Conservation (phyloP, 1,140 invertebrate species). For the Bombus huntii region DNA sequence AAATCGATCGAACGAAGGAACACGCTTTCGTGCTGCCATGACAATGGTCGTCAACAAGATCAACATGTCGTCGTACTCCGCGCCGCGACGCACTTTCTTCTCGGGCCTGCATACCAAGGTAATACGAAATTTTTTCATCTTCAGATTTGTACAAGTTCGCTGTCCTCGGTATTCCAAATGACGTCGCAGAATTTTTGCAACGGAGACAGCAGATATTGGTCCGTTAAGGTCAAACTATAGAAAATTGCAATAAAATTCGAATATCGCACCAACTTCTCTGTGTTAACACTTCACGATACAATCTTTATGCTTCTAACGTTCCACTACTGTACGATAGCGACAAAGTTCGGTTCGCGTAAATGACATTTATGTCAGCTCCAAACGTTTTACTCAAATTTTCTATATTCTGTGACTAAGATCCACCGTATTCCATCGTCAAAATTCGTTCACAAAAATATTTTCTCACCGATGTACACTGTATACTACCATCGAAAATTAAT, state of each 20-base stretch:
- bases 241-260: neutral
- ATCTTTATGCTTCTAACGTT: no score
- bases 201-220: no score
- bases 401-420: neutral
- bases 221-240: no score
- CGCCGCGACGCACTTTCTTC: constrained; percentile 73
- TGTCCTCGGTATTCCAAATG: no score
- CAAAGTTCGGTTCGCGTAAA: neutral
- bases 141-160: neutral
- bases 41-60: constrained; percentile 79
- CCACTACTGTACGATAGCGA: neutral
- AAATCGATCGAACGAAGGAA: constrained; percentile 36
- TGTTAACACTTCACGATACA: neutral
- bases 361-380: neutral
- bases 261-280: neutral
- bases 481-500: neutral
- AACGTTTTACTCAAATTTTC: no score
- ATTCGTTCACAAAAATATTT: neutral
- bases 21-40: constrained; percentile 65
- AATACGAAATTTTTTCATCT: constrained; percentile 24
- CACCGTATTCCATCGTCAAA: neutral
- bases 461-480: neutral
- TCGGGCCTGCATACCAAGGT: constrained; percentile 76
- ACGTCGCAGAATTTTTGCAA: no score
- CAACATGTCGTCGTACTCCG: constrained; percentile 76